Evolutionary conservation across 2,113 vertebrate genomes (phyloP).

Genomic region (Cryptomyrus ogoouensis): DNA sequence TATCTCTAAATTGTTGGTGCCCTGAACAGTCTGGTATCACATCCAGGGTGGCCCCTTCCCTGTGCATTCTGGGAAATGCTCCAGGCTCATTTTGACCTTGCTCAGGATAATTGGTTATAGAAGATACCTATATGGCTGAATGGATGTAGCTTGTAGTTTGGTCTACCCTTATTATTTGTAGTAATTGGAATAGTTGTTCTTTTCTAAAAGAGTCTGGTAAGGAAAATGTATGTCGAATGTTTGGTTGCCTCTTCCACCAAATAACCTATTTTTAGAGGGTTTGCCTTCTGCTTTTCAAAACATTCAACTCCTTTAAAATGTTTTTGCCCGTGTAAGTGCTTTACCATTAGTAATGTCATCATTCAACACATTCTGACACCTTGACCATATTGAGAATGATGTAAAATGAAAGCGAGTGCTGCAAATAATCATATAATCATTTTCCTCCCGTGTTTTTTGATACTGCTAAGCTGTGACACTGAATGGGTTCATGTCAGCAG

Average conservation of each 20-base stretch:
- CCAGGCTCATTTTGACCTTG: neutral
- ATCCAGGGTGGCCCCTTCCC: neutral
- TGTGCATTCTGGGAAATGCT: neutral
- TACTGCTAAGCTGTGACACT: neutral
- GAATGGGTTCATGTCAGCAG: conserved; percentile 7
- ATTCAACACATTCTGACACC: neutral
- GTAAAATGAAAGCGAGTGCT: neutral
- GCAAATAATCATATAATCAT: neutral
- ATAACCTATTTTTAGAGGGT: neutral
- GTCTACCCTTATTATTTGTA: neutral
- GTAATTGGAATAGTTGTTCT: neutral
- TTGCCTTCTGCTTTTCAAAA: neutral
- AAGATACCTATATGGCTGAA: neutral
- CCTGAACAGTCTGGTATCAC: neutral
- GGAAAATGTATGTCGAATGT: neutral
- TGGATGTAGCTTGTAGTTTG: neutral
- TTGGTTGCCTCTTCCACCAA: neutral
- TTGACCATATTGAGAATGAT: neutral
- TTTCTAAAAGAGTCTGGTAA: neutral
- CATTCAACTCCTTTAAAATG: neutral
- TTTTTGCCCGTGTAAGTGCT: neutral
- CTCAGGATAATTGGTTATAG: conserved; percentile 19
- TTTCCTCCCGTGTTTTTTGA: neutral
- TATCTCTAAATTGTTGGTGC: neutral
- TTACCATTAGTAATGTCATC: neutral